Conservation (phyloP, 2,888 invertebrate genomes). For the Marasmarcha lunaedactyla region DNA sequence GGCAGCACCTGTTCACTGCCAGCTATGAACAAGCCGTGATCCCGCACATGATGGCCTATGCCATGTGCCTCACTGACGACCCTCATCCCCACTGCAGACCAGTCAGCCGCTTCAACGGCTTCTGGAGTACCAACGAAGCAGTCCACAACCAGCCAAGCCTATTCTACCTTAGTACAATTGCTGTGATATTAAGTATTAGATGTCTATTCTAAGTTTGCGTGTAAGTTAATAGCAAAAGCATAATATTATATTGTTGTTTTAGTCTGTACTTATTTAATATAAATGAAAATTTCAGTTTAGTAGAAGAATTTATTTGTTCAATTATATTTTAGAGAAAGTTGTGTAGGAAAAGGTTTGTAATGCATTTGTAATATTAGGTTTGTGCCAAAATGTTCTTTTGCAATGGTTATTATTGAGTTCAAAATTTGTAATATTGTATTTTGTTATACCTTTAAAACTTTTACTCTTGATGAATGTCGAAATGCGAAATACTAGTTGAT, state of each 20-base stretch:
- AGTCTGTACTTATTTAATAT: no score
- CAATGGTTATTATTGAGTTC: no score
- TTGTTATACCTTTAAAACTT: no score
- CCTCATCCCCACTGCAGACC: slow-evolving; percentile 47
- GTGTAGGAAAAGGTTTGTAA: no score
- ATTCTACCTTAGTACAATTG: slow-evolving; percentile 19
- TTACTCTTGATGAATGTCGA: no score
- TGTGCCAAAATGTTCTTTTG: no score
- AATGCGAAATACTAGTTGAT: no score
- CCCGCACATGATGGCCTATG: slow-evolving; percentile 81
- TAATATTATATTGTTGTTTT: not conserved
- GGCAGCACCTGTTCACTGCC: slow-evolving; percentile 84
- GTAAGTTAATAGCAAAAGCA: not conserved
- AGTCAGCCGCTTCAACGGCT: slow-evolving; percentile 14
- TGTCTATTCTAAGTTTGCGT: slow-evolving; percentile 16
- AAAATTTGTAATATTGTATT: no score
- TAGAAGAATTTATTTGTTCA: no score
- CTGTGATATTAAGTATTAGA: slow-evolving; percentile 33
- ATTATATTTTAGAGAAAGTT: no score
- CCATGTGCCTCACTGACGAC: slow-evolving; percentile 74
- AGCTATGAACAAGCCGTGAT: slow-evolving; percentile 83
- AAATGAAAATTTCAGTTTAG: no score
- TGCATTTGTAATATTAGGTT: no score
- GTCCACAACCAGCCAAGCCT: slow-evolving; percentile 11
- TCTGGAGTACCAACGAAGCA: slow-evolving; percentile 21